Conservation (phyloP, 53 echinoderm and acorn worm species). For the Actinopyga echinites region DNA sequence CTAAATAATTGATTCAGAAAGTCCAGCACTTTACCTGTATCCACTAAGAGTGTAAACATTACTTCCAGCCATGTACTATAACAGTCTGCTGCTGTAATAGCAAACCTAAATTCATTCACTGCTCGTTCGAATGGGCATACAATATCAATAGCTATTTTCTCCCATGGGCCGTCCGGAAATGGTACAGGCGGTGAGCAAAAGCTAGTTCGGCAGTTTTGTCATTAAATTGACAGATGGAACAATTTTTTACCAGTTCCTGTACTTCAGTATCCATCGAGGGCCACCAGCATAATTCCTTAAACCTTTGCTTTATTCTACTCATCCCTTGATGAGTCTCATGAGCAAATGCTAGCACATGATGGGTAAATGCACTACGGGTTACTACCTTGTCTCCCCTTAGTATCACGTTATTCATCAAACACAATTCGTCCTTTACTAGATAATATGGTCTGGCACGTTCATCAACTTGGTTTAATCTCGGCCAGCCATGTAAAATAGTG, state of each 20-base stretch:
- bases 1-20: background rate
- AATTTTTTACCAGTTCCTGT: constrained; percentile 38
- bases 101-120: background rate
- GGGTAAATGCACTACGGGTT: constrained; percentile 15
- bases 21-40: background rate
- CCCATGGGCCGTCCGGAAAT: constrained; percentile 47
- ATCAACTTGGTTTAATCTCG: background rate
- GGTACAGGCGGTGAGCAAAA: constrained; percentile 52
- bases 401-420: constrained; percentile 17
- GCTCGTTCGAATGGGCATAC: constrained; percentile 49
- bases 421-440: constrained; percentile 51
- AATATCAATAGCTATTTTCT: constrained; percentile 69
- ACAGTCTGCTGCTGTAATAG: background rate
- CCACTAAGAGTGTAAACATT: background rate
- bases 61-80: background rate
- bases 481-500: too few relatives aligned
- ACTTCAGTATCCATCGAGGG: constrained; percentile 57
- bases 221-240: constrained; percentile 49
- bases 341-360: constrained; percentile 16
- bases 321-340: constrained; percentile 69
- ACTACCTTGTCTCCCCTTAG: constrained; percentile 52
- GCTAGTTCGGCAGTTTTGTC: constrained; percentile 54
- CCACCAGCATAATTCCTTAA: constrained; percentile 53
- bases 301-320: constrained; percentile 44
- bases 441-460: constrained; percentile 18